Base-by-base conservation (phyloP, 2,113 vertebrate species). In the Enhydra lutris region DNA sequence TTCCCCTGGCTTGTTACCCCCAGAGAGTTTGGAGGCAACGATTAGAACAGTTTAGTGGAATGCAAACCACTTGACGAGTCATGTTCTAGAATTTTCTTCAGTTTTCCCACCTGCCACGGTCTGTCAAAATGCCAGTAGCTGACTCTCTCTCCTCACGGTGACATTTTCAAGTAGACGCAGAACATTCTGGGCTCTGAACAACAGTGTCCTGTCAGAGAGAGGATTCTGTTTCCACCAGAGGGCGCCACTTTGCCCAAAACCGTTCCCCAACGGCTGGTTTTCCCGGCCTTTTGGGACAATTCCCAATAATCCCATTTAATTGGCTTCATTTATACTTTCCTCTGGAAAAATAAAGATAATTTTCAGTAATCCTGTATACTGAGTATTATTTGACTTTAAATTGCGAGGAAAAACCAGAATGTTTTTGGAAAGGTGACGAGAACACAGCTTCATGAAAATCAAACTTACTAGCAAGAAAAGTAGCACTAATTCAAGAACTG, bases 41-140 rank as follows among this genome's bases (percentile, higher is more conserved):
- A 29, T 97, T 78, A 95, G 76, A 92, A 31, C 67, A 86, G 93
- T 97, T 97, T 97, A 73, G 90, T 36, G 97, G 97, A 98, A 94
- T 55, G 55, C 50, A 71, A 71, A 65, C 23, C 42, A 18, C 23
- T 95, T 76, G 34, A 2, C 82, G 63, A 95, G 24, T 61, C 31
- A 67, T 50, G 52, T 80, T 97, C 45, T 90, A 69, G 50, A 63
- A 31, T 26, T 13, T 93, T 86, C 4, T 69, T 91, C 84, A 91
- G 20, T 59, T 52, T 36, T 87, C 78, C 39, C 47, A 14, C 59
- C 63, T 92, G 50, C 24, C 45, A n/a, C 0, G 0, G 23, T 96
- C 57, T 71, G 45, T 85, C 31, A 36, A 65, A 88, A 95, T 88
- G 7, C 50, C 76, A 10, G 71, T 78, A 94, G 12, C 47, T 73